Conservation (phyloP, 2,797 vertebrate genomes). For the Amphiprion clarkii region DNA sequence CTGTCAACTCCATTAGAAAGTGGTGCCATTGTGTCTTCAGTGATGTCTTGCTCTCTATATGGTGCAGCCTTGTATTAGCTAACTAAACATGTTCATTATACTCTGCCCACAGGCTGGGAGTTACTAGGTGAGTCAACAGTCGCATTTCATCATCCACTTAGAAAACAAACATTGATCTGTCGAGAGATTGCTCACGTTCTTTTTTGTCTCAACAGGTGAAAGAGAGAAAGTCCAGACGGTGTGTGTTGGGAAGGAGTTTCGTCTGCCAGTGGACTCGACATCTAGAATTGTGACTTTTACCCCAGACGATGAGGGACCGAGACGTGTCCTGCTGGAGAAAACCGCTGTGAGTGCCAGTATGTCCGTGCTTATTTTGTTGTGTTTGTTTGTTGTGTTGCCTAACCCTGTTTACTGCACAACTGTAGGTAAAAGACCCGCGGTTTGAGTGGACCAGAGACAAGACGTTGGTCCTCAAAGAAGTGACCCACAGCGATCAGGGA, state of each 20-base stretch:
- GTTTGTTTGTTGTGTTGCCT: not conserved
- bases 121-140: constrained; percentile 59
- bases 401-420: constrained; percentile 6
- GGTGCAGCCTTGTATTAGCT: not conserved
- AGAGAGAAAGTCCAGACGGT: constrained; percentile 73
- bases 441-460: constrained; percentile 82
- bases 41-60: not conserved
- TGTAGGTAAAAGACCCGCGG: constrained; percentile 78
- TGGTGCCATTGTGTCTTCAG: not conserved
- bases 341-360: constrained; percentile 63
- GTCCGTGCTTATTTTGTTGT: not conserved
- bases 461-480: constrained; percentile 79
- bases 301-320: constrained; percentile 53
- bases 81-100: constrained; percentile 20
- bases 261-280: constrained; percentile 75
- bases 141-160: not conserved
- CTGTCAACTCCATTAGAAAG: not conserved
- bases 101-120: constrained; percentile 59
- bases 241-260: constrained; percentile 80
- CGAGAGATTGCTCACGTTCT: not conserved
- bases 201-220: constrained; percentile 57
- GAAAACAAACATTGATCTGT: not conserved
- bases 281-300: constrained; percentile 79
- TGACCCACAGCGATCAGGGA: constrained; percentile 77
- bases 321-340: constrained; percentile 75